Base-by-base conservation (phyloP, 2,888 invertebrate species). In the Clistopyga incitator region DNA sequence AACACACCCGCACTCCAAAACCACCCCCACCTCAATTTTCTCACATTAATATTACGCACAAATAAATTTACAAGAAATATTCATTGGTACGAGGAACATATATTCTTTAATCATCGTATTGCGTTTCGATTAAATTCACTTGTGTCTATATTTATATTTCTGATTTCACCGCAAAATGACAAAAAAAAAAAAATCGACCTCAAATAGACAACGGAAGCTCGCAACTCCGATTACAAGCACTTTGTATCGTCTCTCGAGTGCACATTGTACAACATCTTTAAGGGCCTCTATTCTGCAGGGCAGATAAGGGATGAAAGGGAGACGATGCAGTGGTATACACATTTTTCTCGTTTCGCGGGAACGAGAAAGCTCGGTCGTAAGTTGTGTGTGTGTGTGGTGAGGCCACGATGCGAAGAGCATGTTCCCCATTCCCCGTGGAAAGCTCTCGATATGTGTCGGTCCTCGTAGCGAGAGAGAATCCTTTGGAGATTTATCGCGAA, bases 401-500 rank as follows among this genome's bases (percentile, higher is more conserved):
- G 18, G 61, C 8, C 1, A 42, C 42, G 11, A 20, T 18, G 45
- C 11, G 29, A 61, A 59, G 47, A 20, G 42, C 6, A 52, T 34
- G 18, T 20, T 18, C 34, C 42, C 34, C n/a, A 15, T 42, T 42
- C 64, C 34, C 20, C 3, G 10, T 38, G 38, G 13, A 64, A 42
- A 59, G 47, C 59, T 68, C 23, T 64, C 75, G 68, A 70, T 50
- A 61, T 38, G 45, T 61, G 47, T 77, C 68, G 59, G 59, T 38
- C n/a, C 34, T 15, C 38, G 25, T 38, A 13, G 52, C 42, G n/a
- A n/a, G 29, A 71, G 70, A 67, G 47, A 59, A 79, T 75, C 65
- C 74, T 81, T 68, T 23, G 10, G 18, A 56, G 70, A 79, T 79
- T 76, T 74, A 77, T 72, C 45, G 45, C 42, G 25, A 67, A 18